phyloP scores from a whole-genome alignment of 1,140 invertebrate species.

The Sinella curviseta region DNA sequence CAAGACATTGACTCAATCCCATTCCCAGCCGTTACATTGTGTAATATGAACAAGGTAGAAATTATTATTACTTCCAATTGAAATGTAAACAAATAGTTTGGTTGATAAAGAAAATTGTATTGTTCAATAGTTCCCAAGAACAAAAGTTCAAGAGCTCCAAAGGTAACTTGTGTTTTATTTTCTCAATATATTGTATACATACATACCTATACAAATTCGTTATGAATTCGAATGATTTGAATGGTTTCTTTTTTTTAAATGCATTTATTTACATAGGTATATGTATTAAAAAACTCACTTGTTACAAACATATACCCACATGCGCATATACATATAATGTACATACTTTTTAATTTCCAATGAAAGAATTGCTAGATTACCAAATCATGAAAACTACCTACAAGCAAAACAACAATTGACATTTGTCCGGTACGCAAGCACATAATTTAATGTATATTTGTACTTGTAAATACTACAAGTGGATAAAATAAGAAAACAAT shows the following conservation, averaged over 20 bases:
- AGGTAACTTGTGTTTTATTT: not conserved
- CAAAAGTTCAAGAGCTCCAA: not conserved
- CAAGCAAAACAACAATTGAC: not conserved
- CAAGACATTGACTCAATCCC: constrained; percentile 42
- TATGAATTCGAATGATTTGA: too few species aligned
- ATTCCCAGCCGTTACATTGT: constrained; percentile 46
- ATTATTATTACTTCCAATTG: not conserved
- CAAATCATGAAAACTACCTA: not conserved
- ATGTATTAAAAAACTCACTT: too few species aligned
- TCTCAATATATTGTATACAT: too few species aligned
- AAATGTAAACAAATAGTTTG: not conserved
- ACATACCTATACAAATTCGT: too few species aligned
- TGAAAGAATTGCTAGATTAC: not conserved
- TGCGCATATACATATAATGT: too few species aligned
- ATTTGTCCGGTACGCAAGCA: not conserved
- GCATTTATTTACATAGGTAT: too few species aligned
- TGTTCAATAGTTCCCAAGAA: not conserved
- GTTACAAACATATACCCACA: too few species aligned
- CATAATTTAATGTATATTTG: not conserved
- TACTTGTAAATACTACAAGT: not conserved
- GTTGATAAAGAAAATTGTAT: not conserved
- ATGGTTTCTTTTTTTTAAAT: too few species aligned
- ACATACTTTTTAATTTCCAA: too few species aligned
- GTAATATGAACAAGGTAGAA: constrained; percentile 49
- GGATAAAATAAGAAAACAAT: too few species aligned